Conservation (phyloP, 2,888 invertebrate species). For the Aspidapion aeneum region DNA sequence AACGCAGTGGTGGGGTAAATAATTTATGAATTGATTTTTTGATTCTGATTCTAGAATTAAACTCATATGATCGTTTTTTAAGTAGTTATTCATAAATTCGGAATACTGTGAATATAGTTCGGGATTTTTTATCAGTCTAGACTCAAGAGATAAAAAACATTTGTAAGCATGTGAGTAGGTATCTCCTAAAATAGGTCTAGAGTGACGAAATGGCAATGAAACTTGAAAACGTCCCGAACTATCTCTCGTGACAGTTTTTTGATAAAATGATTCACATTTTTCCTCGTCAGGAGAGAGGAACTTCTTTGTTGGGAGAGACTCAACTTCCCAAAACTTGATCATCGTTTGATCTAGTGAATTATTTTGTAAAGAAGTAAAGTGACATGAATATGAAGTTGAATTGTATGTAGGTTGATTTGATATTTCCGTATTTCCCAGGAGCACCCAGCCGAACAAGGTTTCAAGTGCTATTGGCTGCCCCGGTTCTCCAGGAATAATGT, state of each 20-base stretch:
- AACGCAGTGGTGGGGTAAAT: background rate
- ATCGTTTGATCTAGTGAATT: too few relatives aligned
- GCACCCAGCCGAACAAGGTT: background rate
- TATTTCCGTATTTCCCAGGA: background rate
- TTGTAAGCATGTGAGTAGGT: background rate
- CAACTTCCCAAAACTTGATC: background rate
- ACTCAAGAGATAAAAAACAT: background rate
- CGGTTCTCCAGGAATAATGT: background rate
- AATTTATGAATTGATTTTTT: background rate
- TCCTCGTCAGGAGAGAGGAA: background rate
- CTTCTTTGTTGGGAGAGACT: background rate
- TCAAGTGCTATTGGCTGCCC: background rate
- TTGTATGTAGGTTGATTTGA: background rate
- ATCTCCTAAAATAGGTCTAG: background rate
- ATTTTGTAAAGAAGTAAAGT: too few relatives aligned
- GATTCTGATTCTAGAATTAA: background rate
- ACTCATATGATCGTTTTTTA: background rate
- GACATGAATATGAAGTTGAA: too few relatives aligned
- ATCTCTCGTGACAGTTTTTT: background rate
- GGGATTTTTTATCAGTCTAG: background rate
- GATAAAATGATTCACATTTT: background rate
- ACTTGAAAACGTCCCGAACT: background rate
- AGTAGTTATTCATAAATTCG: background rate
- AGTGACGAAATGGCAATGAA: background rate
- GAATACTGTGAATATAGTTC: background rate